phyloP scores from a whole-genome alignment of 2,797 vertebrate genomes.

The Sus cebifrons region DNA sequence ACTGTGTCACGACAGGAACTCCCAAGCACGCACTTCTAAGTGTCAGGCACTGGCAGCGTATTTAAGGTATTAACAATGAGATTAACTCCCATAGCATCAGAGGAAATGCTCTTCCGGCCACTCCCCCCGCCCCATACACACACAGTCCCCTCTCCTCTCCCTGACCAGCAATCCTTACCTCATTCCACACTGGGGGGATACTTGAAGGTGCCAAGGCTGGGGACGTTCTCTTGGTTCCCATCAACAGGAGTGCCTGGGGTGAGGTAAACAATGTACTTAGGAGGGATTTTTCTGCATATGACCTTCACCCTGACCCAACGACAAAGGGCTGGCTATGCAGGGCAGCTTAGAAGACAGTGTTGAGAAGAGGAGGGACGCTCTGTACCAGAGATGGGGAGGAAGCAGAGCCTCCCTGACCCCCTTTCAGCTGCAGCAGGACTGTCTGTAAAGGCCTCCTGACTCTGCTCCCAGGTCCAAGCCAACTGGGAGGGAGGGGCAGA shows the following conservation, averaged over 20 bases:
- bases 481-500: neutral
- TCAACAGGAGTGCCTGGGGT: conserved; percentile 74
- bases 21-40: neutral
- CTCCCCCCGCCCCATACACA: accelerated
- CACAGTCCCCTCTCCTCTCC: neutral
- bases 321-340: neutral
- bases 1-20: no score
- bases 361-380: neutral
- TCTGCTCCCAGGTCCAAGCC: neutral
- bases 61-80: neutral
- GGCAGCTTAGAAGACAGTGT: neutral
- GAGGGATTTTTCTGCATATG: conserved; percentile 1
- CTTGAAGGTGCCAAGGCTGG: conserved; percentile 72
- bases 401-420: neutral
- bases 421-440: neutral
- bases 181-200: conserved; percentile 76
- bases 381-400: neutral
- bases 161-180: conserved; percentile 74
- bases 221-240: conserved; percentile 63
- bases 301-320: neutral
- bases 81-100: neutral
- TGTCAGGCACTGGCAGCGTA: neutral
- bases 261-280: conserved; percentile 13
- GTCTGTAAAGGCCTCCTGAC: neutral
- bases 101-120: neutral